phyloP scores from a whole-genome alignment of 2,888 invertebrate genomes.

The Saturnia japonica region DNA sequence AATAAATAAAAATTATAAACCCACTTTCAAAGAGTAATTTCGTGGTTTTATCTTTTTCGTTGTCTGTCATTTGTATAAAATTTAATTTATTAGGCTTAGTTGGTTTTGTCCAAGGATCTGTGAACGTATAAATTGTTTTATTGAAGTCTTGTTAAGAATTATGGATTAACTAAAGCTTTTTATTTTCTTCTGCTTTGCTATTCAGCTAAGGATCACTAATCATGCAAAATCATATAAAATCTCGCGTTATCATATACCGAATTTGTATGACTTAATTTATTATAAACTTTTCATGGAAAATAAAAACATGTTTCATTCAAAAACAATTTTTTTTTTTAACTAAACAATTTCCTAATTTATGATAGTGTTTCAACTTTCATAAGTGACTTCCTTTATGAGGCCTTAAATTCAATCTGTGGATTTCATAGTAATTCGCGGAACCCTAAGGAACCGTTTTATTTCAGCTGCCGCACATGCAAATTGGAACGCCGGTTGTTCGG shows the following conservation, averaged over 20 bases:
- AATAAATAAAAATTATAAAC: neutral
- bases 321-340: too few relatives aligned
- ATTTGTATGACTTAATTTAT: too few relatives aligned
- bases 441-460: conserved; percentile 31
- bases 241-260: neutral
- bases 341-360: too few relatives aligned
- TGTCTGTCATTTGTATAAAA: neutral
- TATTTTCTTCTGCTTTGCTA: neutral
- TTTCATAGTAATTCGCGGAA: conserved; percentile 17
- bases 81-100: neutral
- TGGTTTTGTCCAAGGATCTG: neutral
- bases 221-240: neutral
- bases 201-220: neutral
- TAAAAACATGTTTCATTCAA: too few relatives aligned
- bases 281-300: too few relatives aligned
- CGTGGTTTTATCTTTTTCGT: neutral
- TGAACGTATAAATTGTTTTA: neutral
- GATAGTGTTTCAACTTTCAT: too few relatives aligned
- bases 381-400: neutral
- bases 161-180: neutral
- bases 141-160: neutral
- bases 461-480: conserved; percentile 44
- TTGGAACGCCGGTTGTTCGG: conserved; percentile 26
- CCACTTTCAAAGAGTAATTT: neutral
- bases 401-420: neutral